A percentile compares a stretch with the other conserved stretches of the same genome.
phyloP scores from a whole-genome alignment of 2,113 vertebrate genomes.

The Pelodiscus sinensis region DNA sequence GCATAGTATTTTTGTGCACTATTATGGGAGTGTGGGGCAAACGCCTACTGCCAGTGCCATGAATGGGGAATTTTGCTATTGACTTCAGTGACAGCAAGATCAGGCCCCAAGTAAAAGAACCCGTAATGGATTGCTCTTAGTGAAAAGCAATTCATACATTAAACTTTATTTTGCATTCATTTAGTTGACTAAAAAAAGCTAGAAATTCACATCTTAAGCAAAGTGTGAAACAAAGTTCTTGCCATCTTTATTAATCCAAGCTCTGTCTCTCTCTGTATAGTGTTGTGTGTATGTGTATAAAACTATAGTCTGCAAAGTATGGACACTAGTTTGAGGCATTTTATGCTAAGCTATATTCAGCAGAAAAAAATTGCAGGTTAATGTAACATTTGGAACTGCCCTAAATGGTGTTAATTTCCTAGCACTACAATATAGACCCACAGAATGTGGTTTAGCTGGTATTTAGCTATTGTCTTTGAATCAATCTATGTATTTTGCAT shows the following conservation, averaged over 20 bases:
- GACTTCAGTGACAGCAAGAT: background rate
- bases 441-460: constrained; percentile 58
- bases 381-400: constrained; percentile 46
- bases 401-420: background rate
- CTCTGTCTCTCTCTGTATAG: background rate
- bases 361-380: constrained; percentile 50
- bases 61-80: background rate
- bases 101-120: background rate
- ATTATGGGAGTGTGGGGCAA: background rate
- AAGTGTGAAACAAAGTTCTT: constrained; percentile 15
- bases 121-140: background rate
- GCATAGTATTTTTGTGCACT: background rate
- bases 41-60: background rate
- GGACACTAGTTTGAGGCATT: background rate
- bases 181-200: background rate
- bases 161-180: background rate
- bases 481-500: constrained; percentile 18
- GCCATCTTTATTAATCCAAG: background rate
- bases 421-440: constrained; percentile 17
- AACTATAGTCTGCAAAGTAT: background rate
- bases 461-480: constrained; percentile 53
- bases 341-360: constrained; percentile 27
- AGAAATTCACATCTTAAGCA: background rate
- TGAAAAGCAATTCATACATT: background rate
- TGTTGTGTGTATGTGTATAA: no score